phyloP scores from a whole-genome alignment of 2,888 invertebrate genomes.

The Cyclophora punctaria region DNA sequence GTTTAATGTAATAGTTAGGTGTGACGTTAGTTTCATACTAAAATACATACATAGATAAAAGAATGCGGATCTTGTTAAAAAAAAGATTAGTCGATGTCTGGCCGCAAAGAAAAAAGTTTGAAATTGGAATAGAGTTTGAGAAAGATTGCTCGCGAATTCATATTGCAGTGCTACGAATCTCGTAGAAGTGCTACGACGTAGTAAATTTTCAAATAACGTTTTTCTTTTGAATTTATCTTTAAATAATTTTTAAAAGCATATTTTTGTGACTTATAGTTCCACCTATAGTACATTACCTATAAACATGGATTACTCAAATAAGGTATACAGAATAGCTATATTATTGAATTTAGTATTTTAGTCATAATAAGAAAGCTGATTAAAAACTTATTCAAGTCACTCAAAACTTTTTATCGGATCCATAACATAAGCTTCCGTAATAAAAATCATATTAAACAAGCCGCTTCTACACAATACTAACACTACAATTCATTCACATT shows the following conservation, averaged over 20 bases:
- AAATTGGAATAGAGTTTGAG: slow-evolving; percentile 19
- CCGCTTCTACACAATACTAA: slow-evolving; percentile 14
- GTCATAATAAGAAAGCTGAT: too few relatives aligned
- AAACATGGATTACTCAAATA: too few relatives aligned
- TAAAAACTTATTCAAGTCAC: too few relatives aligned
- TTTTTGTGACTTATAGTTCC: too few relatives aligned
- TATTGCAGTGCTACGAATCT: slow-evolving; percentile 51
- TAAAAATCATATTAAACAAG: slow-evolving; percentile 1
- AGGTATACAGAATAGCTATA: too few relatives aligned
- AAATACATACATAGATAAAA: too few relatives aligned
- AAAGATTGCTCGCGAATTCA: slow-evolving; percentile 29
- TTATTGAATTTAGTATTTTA: too few relatives aligned
- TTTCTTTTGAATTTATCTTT: too few relatives aligned
- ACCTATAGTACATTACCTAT: too few relatives aligned
- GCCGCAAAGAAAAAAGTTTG: slow-evolving; percentile 3
- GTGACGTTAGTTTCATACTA: too few relatives aligned
- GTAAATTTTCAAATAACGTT: neutral
- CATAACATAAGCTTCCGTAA: neutral
- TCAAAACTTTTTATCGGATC: too few relatives aligned
- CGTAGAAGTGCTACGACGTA: slow-evolving; percentile 51
- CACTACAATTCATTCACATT: slow-evolving; percentile 40
- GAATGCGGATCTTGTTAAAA: slow-evolving; percentile 5
- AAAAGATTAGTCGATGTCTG: slow-evolving; percentile 2
- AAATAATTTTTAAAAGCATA: too few relatives aligned
- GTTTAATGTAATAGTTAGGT: neutral